A percentile compares a stretch with the other conserved stretches of the same genome.
Conservation (phyloP, 2,113 vertebrate genomes). For the Psittacus erithacus region DNA sequence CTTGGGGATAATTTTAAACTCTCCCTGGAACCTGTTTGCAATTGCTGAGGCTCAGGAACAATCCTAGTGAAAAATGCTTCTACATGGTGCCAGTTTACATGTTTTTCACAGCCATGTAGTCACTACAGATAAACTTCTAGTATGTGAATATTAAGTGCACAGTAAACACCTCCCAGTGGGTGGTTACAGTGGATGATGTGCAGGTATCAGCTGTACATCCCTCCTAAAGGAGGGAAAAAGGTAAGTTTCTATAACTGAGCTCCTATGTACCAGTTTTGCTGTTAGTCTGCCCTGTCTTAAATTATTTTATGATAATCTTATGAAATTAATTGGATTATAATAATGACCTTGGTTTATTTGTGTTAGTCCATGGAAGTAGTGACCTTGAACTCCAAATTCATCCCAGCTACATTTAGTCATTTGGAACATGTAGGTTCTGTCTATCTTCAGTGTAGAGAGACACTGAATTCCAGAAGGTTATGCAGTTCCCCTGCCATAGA, state of each 20-base stretch:
- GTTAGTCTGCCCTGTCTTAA: neutral
- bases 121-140: neutral
- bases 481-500: neutral
- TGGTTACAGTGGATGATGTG: neutral
- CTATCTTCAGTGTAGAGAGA: neutral
- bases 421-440: neutral
- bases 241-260: neutral
- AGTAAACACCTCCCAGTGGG: neutral
- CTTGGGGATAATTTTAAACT: neutral
- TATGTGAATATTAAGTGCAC: neutral
- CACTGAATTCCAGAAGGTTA: neutral
- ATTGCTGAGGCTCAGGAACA: neutral
- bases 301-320: neutral
- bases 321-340: neutral
- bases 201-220: neutral
- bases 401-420: neutral
- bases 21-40: neutral
- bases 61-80: neutral
- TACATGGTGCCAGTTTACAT: rapidly evolving
- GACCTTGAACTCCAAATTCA: neutral
- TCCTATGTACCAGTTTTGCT: neutral
- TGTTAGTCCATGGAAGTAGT: neutral
- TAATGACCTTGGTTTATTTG: neutral
- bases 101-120: neutral
- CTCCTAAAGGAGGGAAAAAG: neutral